Conservation (phyloP, 2,888 invertebrate genomes). For the Oscheius sp. region DNA sequence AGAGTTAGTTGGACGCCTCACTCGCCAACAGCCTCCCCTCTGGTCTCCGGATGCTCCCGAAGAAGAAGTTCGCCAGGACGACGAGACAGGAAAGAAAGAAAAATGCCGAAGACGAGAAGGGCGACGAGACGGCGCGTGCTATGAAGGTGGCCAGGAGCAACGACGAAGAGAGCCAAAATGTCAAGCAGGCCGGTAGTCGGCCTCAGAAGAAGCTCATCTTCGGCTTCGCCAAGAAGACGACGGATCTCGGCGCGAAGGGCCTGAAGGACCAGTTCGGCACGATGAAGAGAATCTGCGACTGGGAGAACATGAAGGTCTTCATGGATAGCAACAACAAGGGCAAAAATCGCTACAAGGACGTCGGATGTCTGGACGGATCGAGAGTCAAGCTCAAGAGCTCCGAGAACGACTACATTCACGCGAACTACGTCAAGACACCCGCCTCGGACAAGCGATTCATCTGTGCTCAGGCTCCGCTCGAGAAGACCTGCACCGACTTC, state of each 20-base stretch:
- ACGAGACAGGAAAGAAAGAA: too few species aligned
- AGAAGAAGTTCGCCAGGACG: too few species aligned
- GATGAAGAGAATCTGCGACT: slow-evolving; percentile 47
- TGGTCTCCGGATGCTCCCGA: too few species aligned
- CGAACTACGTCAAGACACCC: slow-evolving; percentile 53
- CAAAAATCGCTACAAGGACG: slow-evolving; percentile 46
- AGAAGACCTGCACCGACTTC: slow-evolving; percentile 53
- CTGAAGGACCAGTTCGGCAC: slow-evolving; percentile 48
- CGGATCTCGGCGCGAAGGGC: slow-evolving; percentile 45
- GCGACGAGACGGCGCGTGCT: too few species aligned
- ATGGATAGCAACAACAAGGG: slow-evolving; percentile 39
- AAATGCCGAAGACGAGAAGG: too few species aligned
- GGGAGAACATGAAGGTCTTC: slow-evolving; percentile 50
- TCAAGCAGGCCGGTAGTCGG: too few species aligned
- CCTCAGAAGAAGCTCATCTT: slow-evolving; percentile 28
- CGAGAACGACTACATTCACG: slow-evolving; percentile 55
- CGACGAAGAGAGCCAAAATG: too few species aligned
- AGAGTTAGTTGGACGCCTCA: too few species aligned
- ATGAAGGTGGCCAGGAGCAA: too few species aligned
- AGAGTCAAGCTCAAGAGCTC: slow-evolving; percentile 46
- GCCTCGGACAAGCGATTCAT: slow-evolving; percentile 49
- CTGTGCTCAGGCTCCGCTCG: slow-evolving; percentile 57
- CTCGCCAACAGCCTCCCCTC: too few species aligned
- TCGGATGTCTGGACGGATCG: slow-evolving; percentile 51
- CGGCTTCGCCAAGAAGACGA: slow-evolving; percentile 42